Conservation (phyloP, 2,888 invertebrate genomes). For the Sinopyrophorus schimmeli region DNA sequence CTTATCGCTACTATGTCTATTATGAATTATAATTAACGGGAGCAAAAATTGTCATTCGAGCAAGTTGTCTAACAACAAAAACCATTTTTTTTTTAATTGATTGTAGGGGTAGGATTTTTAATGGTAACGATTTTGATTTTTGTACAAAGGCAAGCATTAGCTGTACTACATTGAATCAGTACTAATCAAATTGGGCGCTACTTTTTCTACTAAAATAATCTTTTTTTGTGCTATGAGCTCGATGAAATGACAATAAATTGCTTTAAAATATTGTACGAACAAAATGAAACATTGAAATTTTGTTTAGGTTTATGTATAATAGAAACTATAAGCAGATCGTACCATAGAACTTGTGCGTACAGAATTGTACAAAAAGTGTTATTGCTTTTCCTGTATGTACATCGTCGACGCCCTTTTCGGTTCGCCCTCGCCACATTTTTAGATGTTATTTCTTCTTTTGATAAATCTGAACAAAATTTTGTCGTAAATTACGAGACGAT, state of each 20-base stretch:
- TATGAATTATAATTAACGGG: constrained; percentile 44
- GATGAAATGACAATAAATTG: constrained; percentile 55
- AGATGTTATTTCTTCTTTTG: constrained; percentile 7
- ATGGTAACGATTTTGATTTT: no score
- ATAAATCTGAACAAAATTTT: constrained; percentile 35
- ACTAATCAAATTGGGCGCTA: no score
- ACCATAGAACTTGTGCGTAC: no score
- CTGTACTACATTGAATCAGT: no score
- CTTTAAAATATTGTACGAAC: constrained; percentile 43
- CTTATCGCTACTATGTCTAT: constrained; percentile 44
- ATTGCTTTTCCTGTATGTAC: constrained; percentile 14
- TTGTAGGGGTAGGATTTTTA: no score
- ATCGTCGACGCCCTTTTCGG: constrained; percentile 14
- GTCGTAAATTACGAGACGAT: constrained; percentile 23
- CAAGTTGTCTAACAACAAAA: constrained; percentile 33
- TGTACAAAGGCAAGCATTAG: no score
- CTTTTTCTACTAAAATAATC: constrained; percentile 22
- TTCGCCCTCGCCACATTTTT: constrained; percentile 2
- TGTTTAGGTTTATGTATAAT: constrained; percentile 33
- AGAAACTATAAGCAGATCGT: constrained; percentile 10
- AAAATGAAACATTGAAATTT: constrained; percentile 31
- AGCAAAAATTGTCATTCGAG: constrained; percentile 45
- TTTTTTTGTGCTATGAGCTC: constrained; percentile 46
- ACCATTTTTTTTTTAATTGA: no score
- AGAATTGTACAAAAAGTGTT: constrained; percentile 7